Evolutionary conservation across 1,140 invertebrate species (phyloP), one percentile per base, ranked within the genome.

Genomic region (Telenomus remus): DNA sequence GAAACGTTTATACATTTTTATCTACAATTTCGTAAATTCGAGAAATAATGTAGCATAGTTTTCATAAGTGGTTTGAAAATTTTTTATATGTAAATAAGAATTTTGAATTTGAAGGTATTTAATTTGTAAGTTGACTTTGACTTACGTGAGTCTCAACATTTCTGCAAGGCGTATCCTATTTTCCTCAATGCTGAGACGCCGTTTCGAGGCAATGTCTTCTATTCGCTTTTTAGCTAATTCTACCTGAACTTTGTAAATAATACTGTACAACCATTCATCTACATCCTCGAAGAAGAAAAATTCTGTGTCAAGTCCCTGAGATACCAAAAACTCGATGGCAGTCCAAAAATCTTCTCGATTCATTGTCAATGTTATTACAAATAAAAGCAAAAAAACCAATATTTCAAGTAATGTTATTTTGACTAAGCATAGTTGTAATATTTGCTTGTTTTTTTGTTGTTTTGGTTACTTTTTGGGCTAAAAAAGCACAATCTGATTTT

Each of bases 251-350:
- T 77, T 80, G 37, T 56, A 71, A 0, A 76, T 60, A 46, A 85
- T 69, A n/a, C 59, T 73, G 1, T 81, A 78, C 9, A 85, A 48
- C 82, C 83, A 83, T 34, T 85, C 77, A 14, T 82, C 80, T 47
- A 79, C 71, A 15, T 81, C 79, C 11, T 78, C 79, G 43, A 78
- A 77, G 7, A 60, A 46, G 14, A 76, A 50, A 1, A 54, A 68
- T 37, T 64, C 68, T n/a, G 60, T 42, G 42, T 68, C 63, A 7
- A 65, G 13, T 34, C 70, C 65, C 11, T 78, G 48, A 7, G 76
- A 73, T 12, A 79, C 76, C 0, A 85, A 65, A 10, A 81, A 57
- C 39, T 85, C 81, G 7, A 85, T 61, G 7, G 73, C 80, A 8
- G 76, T 72, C 80, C 80, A 82, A 48, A 83, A 81, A 47, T 76